Base-by-base conservation (phyloP, 2,113 vertebrate genomes). In the Erythrocercus mccallii region DNA sequence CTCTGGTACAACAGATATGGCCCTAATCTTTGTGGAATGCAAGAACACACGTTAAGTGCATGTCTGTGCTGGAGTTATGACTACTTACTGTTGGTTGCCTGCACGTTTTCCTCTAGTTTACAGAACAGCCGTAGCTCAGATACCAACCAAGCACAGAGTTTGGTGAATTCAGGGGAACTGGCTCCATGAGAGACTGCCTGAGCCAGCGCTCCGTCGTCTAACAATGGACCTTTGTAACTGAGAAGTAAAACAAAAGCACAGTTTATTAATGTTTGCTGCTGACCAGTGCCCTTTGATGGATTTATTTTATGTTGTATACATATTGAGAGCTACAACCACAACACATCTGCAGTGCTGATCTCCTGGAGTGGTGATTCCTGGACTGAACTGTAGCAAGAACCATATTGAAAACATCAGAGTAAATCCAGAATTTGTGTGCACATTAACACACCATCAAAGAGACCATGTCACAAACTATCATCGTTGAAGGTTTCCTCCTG, bases 81-180 rank as follows among this genome's bases (percentile, higher is more conserved):
- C 18, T 97, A 98, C 99, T 99, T 97, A 99, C 99, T 98, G 97
- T 99, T 99, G 42, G 99, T 99, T 90, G 99, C 99, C 48, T 99
- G 99, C 47, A 99, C 99, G 62, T 99, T 99, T 97, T 99, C 99
- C 88, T 99, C 99, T 92, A 99, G 97, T 88, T 98, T 98, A 97
- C 98, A 99, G 97, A 99, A 99, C 1, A 99, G 97, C 82, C 98
- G 98, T 69, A 99, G 97, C 97, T 99, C 99, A 7, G 99, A 98
- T 9, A 99, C 98, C 61, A 99, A 95, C 99, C 99, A 99, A 87
- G 99, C 98, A 86, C 99, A 99, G 83, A 99, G 98, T 97, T 99
- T 99, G 37, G 99, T 99, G 91, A 98, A 99, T 94, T 99, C 99
- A 0, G 99, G 99, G 47, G 98, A 99, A 65, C 97, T 97, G 81